Percentiles rank a stretch among this genome's conserved stretches.
These are phyloP conservation scores for Chlorospingus semifuscus DNA, from an alignment of 2,797 vertebrate genomes.

Conservation along the genomic window DNA sequence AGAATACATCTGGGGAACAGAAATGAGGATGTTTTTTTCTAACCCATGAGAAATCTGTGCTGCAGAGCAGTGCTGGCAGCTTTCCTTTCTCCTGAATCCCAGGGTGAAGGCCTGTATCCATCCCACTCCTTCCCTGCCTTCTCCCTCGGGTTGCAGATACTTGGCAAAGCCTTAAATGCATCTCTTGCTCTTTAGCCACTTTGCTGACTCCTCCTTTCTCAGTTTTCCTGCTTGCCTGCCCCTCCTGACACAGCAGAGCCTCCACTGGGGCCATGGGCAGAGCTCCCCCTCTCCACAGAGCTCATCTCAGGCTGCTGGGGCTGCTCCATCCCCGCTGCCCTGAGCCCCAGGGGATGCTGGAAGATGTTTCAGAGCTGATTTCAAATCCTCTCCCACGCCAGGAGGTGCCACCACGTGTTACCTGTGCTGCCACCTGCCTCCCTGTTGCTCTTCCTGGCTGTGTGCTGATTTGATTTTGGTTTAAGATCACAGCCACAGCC, in stretches of 20 bases:
- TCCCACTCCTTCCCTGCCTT: not conserved
- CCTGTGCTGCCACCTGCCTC: not conserved
- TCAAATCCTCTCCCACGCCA: not conserved
- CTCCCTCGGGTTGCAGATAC: accelerated
- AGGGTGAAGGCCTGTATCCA: not conserved
- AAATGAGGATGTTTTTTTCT: not conserved
- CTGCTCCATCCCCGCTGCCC: not conserved
- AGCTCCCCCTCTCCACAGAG: not conserved
- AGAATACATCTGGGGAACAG: accelerated
- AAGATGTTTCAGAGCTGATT: not conserved
- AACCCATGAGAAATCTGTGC: not conserved
- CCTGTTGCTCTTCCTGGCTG: not conserved
- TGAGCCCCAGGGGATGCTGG: not conserved
- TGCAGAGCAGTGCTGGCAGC: not conserved
- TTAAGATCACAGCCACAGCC: not conserved
- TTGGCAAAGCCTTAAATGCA: not conserved
- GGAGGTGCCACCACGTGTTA: not conserved
- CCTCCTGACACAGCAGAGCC: not conserved
- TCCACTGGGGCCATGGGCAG: not conserved
- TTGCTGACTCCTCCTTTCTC: not conserved
- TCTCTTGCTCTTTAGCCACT: not conserved
- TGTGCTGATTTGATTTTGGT: not conserved
- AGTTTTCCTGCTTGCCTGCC: not conserved
- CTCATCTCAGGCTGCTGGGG: not conserved
- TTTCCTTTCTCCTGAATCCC: not conserved